These are phyloP conservation scores for Tetramorium simillimum DNA, from an alignment of 1,140 invertebrate species.

Conservation along the genomic window DNA sequence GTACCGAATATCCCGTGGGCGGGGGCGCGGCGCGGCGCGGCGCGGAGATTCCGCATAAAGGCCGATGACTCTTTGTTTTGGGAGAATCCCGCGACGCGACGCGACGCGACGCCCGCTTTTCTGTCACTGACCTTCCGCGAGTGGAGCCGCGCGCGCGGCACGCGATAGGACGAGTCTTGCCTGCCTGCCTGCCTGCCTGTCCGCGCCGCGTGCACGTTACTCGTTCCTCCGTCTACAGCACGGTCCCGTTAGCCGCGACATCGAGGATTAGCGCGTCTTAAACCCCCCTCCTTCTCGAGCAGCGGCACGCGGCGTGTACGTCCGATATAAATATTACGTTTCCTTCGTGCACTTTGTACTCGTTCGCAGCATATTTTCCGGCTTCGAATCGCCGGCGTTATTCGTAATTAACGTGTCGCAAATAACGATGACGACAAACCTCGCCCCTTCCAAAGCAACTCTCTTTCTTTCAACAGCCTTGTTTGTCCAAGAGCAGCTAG, in stretches of 20 bases:
- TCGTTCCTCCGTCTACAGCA: not conserved
- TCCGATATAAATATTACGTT: not conserved
- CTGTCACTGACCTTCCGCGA: conserved; percentile 70
- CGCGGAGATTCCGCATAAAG: conserved; percentile 45
- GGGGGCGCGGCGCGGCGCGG: conserved; percentile 17
- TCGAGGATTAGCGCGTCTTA: conserved; percentile 35
- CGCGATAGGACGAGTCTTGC: conserved; percentile 64
- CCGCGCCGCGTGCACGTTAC: not conserved
- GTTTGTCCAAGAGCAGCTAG: no score
- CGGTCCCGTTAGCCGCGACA: conserved; percentile 34
- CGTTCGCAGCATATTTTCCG: not conserved
- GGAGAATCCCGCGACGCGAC: conserved; percentile 44
- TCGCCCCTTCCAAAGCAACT: not conserved
- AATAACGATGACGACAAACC: not conserved
- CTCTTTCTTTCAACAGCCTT: no score
- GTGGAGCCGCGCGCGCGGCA: conserved; percentile 38
- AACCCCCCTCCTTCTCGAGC: not conserved
- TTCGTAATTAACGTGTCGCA: not conserved
- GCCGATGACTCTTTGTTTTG: conserved; percentile 64
- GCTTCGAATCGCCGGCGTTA: not conserved
- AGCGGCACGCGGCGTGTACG: not conserved
- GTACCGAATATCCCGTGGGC: conserved; percentile 35
- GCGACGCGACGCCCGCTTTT: conserved; percentile 61
- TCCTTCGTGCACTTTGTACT: not conserved
- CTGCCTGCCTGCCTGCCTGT: not conserved